Percentiles rank a stretch among this genome's conserved stretches.
phyloP scores from a whole-genome alignment of 2,113 vertebrate species.

The Solea senegalensis region DNA sequence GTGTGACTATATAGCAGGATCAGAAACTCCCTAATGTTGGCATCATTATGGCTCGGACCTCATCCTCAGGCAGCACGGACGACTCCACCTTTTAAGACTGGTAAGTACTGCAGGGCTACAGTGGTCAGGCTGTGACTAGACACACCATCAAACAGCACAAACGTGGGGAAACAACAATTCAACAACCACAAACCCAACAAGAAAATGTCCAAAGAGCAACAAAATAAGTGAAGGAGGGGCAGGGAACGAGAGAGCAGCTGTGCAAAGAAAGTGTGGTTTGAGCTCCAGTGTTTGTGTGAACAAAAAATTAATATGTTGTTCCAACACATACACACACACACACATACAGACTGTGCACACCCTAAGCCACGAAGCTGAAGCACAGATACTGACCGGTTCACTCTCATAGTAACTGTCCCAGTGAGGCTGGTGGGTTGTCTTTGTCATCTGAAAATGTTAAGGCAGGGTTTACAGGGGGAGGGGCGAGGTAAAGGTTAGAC shows the following conservation, averaged over 20 bases:
- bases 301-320: not conserved
- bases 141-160: conserved; percentile 56
- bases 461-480: conserved; percentile 83
- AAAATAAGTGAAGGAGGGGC: conserved; percentile 9
- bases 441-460: conserved; percentile 94
- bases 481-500: conserved; percentile 78
- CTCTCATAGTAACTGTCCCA: conserved; percentile 97
- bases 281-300: conserved; percentile 30
- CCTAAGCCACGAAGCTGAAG: conserved; percentile 28
- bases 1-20: no score
- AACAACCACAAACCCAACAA: conserved; percentile 42
- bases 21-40: no score
- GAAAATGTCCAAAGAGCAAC: conserved; percentile 41
- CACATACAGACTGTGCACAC: conserved; percentile 32
- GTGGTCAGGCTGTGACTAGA: conserved; percentile 52
- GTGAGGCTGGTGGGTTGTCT: conserved; percentile 89
- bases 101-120: conserved; percentile 28
- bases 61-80: not conserved
- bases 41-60: not conserved
- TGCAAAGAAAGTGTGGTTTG: conserved; percentile 28
- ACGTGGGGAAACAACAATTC: conserved; percentile 11
- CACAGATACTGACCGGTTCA: conserved; percentile 93
- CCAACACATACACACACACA: conserved; percentile 5
- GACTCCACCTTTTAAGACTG: not conserved
- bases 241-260: conserved; percentile 7